Percentiles rank a stretch among this genome's conserved stretches.
phyloP scores from a whole-genome alignment of 2,797 vertebrate species.

The Phalloptychus januarius region DNA sequence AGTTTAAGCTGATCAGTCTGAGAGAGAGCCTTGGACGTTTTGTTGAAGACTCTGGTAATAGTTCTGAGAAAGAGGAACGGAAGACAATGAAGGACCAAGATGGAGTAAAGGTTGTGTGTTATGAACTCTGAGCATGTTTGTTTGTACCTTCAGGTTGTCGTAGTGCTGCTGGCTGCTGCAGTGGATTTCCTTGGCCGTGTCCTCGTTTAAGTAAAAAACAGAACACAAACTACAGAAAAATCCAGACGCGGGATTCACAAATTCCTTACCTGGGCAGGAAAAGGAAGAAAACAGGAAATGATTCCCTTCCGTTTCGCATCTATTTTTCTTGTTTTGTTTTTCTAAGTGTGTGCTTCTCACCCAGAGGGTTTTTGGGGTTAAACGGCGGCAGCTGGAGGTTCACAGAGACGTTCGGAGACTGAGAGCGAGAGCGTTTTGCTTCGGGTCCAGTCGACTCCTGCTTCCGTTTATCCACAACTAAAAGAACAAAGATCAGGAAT shows the following conservation, averaged over 20 bases:
- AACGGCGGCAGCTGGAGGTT: slow-evolving; percentile 43
- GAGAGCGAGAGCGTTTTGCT: slow-evolving; percentile 54
- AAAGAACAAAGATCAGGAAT: not conserved
- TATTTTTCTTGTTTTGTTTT: not conserved
- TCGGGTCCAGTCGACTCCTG: slow-evolving; percentile 10
- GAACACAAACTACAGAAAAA: slow-evolving; percentile 87
- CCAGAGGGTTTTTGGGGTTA: slow-evolving; percentile 52
- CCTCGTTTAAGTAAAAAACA: slow-evolving; percentile 84
- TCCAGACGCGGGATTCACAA: slow-evolving; percentile 43
- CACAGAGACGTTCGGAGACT: slow-evolving; percentile 23
- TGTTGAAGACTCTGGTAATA: slow-evolving; percentile 1
- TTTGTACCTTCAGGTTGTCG: slow-evolving; percentile 84
- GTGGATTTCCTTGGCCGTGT: slow-evolving; percentile 81
- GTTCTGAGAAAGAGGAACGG: not conserved
- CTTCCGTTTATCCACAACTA: slow-evolving; percentile 39
- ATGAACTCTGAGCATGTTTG: not conserved
- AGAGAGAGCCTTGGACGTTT: not conserved
- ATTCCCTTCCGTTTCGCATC: fast-evolving
- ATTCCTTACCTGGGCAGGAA: slow-evolving; percentile 54
- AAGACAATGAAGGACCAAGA: not conserved
- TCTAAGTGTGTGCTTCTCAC: slow-evolving; percentile 33
- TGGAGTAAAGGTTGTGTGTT: not conserved
- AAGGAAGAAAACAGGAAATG: not conserved
- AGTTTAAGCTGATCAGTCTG: not conserved
- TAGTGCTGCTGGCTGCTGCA: slow-evolving; percentile 85